phyloP scores from a whole-genome alignment of 2,113 vertebrate genomes.

The Meriones unguiculatus region DNA sequence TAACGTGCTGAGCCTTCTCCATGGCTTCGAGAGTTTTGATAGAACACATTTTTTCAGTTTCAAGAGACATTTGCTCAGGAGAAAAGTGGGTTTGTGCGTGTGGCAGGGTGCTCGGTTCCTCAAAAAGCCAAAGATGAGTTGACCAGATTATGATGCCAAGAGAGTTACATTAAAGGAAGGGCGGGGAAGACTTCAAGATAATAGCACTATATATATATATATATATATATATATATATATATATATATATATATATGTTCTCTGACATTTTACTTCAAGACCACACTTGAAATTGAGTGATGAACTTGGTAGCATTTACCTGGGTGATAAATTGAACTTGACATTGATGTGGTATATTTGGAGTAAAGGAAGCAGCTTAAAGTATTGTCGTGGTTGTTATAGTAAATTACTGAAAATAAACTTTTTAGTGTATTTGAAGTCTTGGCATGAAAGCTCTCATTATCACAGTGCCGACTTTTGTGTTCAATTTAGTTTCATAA shows the following conservation, averaged over 20 bases:
- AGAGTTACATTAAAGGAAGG: not conserved
- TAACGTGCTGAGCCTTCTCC: not conserved
- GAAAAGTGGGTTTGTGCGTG: not conserved
- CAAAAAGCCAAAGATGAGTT: constrained; percentile 12
- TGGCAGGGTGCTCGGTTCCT: not conserved
- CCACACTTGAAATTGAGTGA: constrained; percentile 9
- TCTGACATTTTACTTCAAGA: constrained; percentile 22
- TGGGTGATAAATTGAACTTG: not conserved
- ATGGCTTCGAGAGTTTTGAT: not conserved
- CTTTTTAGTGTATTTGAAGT: constrained; percentile 60
- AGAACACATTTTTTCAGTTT: not conserved
- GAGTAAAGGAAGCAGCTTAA: constrained; percentile 47
- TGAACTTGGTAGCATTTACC: constrained; percentile 18
- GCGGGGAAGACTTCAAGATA: not conserved
- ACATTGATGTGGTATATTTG: constrained; percentile 1
- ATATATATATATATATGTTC: not conserved
- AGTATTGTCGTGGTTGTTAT: constrained; percentile 21
- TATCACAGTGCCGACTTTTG: constrained; percentile 33
- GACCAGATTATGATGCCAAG: not conserved
- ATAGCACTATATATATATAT: no score
- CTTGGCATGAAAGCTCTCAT: constrained; percentile 56
- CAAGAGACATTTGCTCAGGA: not conserved
- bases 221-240: no score
- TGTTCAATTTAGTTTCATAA: constrained; percentile 68
- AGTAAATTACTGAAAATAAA: constrained; percentile 60